Evolutionary conservation across 2,888 invertebrate species (phyloP).

Genomic region (Drosophila glabriapex): DNA sequence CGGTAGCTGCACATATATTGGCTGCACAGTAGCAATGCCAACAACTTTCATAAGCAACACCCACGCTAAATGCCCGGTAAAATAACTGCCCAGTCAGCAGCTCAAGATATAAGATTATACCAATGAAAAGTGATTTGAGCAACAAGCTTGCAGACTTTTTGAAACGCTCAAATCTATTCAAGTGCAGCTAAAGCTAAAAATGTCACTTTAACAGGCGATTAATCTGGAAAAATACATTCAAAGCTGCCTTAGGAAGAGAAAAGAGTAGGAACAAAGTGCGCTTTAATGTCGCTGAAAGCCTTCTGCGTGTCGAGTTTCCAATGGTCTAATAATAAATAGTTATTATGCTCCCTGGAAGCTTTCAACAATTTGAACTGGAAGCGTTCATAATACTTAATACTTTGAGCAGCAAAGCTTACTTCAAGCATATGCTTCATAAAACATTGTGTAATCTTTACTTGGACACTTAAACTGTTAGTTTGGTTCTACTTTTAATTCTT

Average conservation of each 20-base stretch:
- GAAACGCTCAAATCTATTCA: neutral
- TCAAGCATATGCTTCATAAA: neutral
- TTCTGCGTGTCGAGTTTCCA: neutral
- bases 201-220: neutral
- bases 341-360: neutral
- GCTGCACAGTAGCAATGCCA: slow-evolving; percentile 17
- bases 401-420: neutral
- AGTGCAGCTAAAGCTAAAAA: neutral
- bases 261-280: neutral
- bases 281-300: neutral
- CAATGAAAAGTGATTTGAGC: slow-evolving; percentile 34
- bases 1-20: slow-evolving; percentile 2
- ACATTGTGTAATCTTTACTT: neutral
- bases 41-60: slow-evolving; percentile 57
- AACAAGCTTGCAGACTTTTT: slow-evolving; percentile 7
- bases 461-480: neutral
- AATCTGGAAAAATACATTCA: neutral
- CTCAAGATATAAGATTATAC: slow-evolving; percentile 50
- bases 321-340: neutral
- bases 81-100: slow-evolving; percentile 41
- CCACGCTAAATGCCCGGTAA: slow-evolving; percentile 36
- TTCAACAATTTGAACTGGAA: neutral
- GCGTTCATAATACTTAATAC: neutral
- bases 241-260: neutral
- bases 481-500: neutral